Conservation (phyloP, 2,113 vertebrate species). For the Boleophthalmus pectinirostris region DNA sequence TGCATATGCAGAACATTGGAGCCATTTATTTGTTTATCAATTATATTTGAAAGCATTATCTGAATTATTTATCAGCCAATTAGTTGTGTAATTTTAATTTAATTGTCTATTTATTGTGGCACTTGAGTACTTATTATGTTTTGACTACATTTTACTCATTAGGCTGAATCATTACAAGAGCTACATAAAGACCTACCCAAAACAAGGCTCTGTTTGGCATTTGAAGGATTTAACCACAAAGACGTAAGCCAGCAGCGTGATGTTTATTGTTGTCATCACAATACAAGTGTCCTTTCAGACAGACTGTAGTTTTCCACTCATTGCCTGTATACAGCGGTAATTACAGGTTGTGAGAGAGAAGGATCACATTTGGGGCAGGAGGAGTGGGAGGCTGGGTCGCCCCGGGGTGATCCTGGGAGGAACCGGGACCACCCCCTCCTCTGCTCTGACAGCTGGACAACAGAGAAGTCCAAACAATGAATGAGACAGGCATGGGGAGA, state of each 20-base stretch:
- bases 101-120: background rate
- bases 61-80: background rate
- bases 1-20: background rate
- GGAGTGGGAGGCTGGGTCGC: slow-evolving; percentile 1
- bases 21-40: background rate
- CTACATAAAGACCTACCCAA: background rate
- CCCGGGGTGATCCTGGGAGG: slow-evolving; percentile 5
- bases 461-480: slow-evolving; percentile 62
- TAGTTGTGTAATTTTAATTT: background rate
- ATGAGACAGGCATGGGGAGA: slow-evolving; percentile 28
- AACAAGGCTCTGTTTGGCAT: slow-evolving; percentile 7
- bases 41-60: background rate
- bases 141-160: background rate
- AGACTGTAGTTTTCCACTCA: slow-evolving; percentile 1
- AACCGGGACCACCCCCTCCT: slow-evolving; percentile 7
- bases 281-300: slow-evolving; percentile 12
- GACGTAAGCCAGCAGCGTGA: background rate
- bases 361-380: slow-evolving; percentile 8
- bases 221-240: background rate
- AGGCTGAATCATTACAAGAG: background rate
- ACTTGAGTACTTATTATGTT: background rate
- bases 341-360: slow-evolving; percentile 17
- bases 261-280: slow-evolving; percentile 16
- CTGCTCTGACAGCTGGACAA: slow-evolving; percentile 57
- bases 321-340: slow-evolving; percentile 20